phyloP scores from a whole-genome alignment of 35 echinoderm and acorn worm species.

The Acanthaster planci region DNA sequence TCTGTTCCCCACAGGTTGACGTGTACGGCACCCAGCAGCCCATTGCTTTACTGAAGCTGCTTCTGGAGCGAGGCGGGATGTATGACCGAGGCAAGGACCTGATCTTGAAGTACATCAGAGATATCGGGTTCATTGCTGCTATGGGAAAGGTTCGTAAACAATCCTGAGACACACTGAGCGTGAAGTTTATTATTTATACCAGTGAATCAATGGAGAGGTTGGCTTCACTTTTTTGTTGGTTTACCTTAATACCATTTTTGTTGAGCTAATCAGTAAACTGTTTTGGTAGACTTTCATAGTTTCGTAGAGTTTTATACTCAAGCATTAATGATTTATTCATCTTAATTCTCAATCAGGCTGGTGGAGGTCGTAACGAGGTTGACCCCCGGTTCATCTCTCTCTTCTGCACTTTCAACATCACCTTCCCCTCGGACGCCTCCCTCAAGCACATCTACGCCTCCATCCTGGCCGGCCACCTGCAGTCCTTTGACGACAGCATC shows the following conservation, averaged over 20 bases:
- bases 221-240: too few relatives aligned
- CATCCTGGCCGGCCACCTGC: slow-evolving; percentile 72
- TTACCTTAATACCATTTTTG: too few relatives aligned
- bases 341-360: slow-evolving; percentile 57
- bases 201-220: too few relatives aligned
- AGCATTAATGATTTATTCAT: background rate
- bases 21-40: slow-evolving; percentile 99
- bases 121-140: slow-evolving; percentile 89
- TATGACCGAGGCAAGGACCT: slow-evolving; percentile 97
- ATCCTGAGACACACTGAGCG: too few relatives aligned
- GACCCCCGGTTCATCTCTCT: slow-evolving; percentile 95
- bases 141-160: slow-evolving; percentile 81
- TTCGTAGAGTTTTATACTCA: too few relatives aligned
- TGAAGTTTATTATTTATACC: too few relatives aligned
- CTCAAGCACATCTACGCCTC: slow-evolving; percentile 98
- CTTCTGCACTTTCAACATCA: slow-evolving; percentile 98
- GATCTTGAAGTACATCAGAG: slow-evolving; percentile 95
- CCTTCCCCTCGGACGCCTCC: slow-evolving; percentile 92
- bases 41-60: slow-evolving; percentile 92
- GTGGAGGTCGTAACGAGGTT: slow-evolving; percentile 98
- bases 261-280: too few relatives aligned
- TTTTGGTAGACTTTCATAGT: too few relatives aligned
- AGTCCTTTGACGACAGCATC: slow-evolving; percentile 86
- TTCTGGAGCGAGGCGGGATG: slow-evolving; percentile 97
- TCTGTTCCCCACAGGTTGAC: slow-evolving; percentile 66